These are phyloP conservation scores for Saxidomus purpurata DNA, from an alignment of 1,140 invertebrate genomes.

Conservation along the genomic window DNA sequence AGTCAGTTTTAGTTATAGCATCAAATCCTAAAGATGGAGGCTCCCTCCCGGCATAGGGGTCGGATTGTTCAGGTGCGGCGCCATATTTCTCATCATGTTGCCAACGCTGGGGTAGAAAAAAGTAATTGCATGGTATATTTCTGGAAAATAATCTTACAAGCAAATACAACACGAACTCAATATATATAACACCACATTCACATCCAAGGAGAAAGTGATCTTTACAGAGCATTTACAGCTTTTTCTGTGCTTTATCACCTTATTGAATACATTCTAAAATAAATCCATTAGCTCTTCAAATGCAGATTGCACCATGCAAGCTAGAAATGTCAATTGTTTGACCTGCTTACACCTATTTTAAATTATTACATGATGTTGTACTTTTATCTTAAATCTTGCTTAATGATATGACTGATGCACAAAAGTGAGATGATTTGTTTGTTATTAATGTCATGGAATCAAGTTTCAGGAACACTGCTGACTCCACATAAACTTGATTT, in stretches of 20 bases:
- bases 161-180: slow-evolving; percentile 14
- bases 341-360: background rate
- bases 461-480: too few relatives aligned
- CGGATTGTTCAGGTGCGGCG: slow-evolving; percentile 1
- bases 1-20: slow-evolving; percentile 48
- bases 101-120: slow-evolving; percentile 28
- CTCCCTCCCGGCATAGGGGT: slow-evolving; percentile 40
- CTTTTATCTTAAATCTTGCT: too few relatives aligned
- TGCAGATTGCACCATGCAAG: background rate
- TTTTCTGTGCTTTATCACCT: background rate
- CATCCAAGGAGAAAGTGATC: background rate
- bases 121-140: slow-evolving; percentile 19
- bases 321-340: background rate
- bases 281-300: background rate
- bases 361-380: too few relatives aligned
- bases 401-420: too few relatives aligned
- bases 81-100: slow-evolving; percentile 33
- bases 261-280: background rate
- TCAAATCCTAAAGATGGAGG: slow-evolving; percentile 64
- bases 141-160: background rate
- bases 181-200: slow-evolving; percentile 5
- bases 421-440: too few relatives aligned
- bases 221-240: background rate
- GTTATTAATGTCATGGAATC: too few relatives aligned
- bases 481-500: too few relatives aligned